Conservation (phyloP, 37 sponge, comb jelly and placozoan species). For the Halisarca cf. caerulea region DNA sequence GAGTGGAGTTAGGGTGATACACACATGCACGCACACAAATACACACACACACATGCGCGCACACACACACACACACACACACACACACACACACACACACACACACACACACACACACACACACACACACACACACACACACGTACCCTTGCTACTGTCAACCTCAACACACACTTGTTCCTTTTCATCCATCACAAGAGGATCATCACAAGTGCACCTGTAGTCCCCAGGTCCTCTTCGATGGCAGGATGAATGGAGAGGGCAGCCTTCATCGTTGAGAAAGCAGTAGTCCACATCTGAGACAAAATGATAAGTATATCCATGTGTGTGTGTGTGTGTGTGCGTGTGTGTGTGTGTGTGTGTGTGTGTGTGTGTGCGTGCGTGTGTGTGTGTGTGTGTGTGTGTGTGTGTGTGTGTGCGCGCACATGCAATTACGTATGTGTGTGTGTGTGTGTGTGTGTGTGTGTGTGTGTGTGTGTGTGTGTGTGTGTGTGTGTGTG, state of each 20-base stretch:
- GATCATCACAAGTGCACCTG: conserved; percentile 49
- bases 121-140: too few species aligned
- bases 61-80: background rate
- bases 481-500: too few species aligned
- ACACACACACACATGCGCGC: background rate
- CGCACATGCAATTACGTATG: too few species aligned
- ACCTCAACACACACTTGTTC: background rate
- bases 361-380: background rate
- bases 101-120: too few species aligned
- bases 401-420: too few species aligned
- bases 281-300: conserved; percentile 70
- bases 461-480: too few species aligned
- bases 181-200: background rate
- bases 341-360: background rate
- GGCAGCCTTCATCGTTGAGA: conserved; percentile 51
- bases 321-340: background rate
- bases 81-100: background rate
- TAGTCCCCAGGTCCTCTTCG: conserved; percentile 59
- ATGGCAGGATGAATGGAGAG: conserved; percentile 51
- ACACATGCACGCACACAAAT: too few species aligned
- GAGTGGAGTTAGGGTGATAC: too few species aligned
- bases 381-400: too few species aligned
- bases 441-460: too few species aligned
- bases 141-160: too few species aligned
- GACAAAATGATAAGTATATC: background rate